Conservation (phyloP, 2,113 vertebrate genomes). For the Corvus moneduloides region DNA sequence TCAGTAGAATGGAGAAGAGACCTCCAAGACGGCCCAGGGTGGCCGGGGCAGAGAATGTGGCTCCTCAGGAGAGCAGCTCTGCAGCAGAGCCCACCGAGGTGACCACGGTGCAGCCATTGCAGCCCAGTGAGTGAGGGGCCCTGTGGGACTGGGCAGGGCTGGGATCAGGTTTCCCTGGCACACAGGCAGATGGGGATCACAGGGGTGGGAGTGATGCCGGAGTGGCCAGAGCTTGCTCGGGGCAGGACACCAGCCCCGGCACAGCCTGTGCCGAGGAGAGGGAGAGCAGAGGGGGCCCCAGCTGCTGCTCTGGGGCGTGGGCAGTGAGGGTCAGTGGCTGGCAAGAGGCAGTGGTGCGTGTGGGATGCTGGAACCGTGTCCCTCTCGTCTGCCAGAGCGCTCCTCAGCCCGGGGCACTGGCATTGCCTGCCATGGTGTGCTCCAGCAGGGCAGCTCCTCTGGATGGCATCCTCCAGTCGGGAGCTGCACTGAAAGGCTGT, state of each 20-base stretch:
- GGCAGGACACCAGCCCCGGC: no score
- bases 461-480: no score
- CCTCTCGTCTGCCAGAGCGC: no score
- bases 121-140: background rate
- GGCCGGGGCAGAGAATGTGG: background rate
- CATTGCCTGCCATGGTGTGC: no score
- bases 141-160: background rate
- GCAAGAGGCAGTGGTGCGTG: background rate
- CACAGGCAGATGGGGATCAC: background rate
- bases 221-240: background rate
- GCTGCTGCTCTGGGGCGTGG: background rate
- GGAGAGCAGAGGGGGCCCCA: no score
- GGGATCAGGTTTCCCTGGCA: background rate
- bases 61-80: background rate
- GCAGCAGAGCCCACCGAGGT: rapidly evolving
- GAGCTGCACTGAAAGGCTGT: no score
- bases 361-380: background rate
- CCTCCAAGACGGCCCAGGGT: background rate
- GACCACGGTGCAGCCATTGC: background rate
- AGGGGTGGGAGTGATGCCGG: background rate
- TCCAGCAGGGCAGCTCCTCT: no score
- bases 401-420: no score
- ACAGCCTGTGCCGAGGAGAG: background rate
- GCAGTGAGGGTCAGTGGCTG: background rate
- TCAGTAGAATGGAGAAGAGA: background rate